These are phyloP conservation scores for Peromyscus aztecus DNA, from an alignment of 2,797 vertebrate species.

Conservation along the genomic window DNA sequence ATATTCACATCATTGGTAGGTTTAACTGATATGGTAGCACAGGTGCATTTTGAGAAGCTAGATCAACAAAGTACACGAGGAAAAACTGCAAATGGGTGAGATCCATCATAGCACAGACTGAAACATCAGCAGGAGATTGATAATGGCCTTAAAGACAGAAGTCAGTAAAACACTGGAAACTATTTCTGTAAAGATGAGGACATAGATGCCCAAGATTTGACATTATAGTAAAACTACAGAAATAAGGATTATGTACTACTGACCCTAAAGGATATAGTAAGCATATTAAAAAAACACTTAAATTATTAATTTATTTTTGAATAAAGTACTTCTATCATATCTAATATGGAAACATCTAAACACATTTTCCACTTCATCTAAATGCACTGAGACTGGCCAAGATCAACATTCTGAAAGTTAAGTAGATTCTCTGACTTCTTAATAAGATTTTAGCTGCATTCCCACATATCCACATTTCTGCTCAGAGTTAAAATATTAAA, in stretches of 20 bases:
- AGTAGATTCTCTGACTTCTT: constrained; percentile 58
- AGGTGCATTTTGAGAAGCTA: neutral
- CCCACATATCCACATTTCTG: constrained; percentile 70
- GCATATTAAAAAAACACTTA: constrained; percentile 47
- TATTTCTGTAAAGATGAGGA: neutral
- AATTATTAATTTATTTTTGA: constrained; percentile 65
- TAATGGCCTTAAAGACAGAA: neutral
- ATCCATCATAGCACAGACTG: neutral
- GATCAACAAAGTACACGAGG: neutral
- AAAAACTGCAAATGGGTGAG: neutral
- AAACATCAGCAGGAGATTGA: neutral
- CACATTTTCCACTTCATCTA: constrained; percentile 76
- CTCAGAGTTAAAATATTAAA: constrained; percentile 69
- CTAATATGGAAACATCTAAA: constrained; percentile 67
- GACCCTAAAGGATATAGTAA: constrained; percentile 28
- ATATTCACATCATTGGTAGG: neutral
- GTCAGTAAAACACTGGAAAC: neutral
- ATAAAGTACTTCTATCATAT: constrained; percentile 64
- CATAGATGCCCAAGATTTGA: neutral
- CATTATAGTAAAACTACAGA: constrained; percentile 36
- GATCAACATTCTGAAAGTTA: constrained; percentile 79
- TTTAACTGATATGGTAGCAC: neutral
- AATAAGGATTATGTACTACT: neutral
- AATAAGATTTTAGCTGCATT: constrained; percentile 77
- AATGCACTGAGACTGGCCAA: constrained; percentile 55